These are phyloP conservation scores for Aptenodytes forsteri DNA, from an alignment of 2,113 vertebrate genomes.

Conservation along the genomic window DNA sequence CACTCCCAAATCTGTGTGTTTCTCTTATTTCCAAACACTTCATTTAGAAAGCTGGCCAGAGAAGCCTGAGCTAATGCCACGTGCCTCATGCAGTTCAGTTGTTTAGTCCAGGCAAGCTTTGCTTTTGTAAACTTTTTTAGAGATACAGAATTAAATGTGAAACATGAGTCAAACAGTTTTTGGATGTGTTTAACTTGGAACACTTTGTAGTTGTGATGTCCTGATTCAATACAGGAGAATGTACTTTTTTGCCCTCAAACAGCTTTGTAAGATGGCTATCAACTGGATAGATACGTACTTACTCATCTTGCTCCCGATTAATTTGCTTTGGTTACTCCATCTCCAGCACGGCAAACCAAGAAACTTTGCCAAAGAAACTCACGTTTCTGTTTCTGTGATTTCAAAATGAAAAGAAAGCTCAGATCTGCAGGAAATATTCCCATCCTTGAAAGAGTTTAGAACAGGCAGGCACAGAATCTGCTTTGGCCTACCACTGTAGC, in stretches of 20 bases:
- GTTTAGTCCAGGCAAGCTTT: slow-evolving; percentile 57
- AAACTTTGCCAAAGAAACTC: not conserved
- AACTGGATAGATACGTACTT: slow-evolving; percentile 16
- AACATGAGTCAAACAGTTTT: slow-evolving; percentile 53
- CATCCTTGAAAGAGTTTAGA: not conserved
- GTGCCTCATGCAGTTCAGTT: slow-evolving; percentile 43
- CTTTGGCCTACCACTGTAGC: not conserved
- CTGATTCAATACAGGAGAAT: slow-evolving; percentile 32
- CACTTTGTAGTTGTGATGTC: slow-evolving; percentile 14
- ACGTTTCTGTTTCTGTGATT: not conserved
- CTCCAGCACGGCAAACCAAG: not conserved
- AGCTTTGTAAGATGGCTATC: slow-evolving; percentile 43
- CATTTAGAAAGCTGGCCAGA: slow-evolving; percentile 56
- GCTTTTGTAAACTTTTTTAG: slow-evolving; percentile 57
- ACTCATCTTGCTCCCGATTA: slow-evolving; percentile 37
- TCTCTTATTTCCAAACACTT: slow-evolving; percentile 68
- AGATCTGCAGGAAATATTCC: not conserved
- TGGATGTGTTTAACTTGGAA: slow-evolving; percentile 56
- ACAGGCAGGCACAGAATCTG: not conserved
- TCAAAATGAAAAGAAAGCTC: not conserved
- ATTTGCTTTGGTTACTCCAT: slow-evolving; percentile 43
- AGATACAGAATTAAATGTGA: slow-evolving; percentile 57
- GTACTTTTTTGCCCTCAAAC: not conserved
- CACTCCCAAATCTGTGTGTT: slow-evolving; percentile 53
- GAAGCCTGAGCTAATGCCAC: slow-evolving; percentile 49